These are phyloP conservation scores for Gnathonemus echidnorhynchus DNA, from an alignment of 2,113 vertebrate species.

Conservation along the genomic window DNA sequence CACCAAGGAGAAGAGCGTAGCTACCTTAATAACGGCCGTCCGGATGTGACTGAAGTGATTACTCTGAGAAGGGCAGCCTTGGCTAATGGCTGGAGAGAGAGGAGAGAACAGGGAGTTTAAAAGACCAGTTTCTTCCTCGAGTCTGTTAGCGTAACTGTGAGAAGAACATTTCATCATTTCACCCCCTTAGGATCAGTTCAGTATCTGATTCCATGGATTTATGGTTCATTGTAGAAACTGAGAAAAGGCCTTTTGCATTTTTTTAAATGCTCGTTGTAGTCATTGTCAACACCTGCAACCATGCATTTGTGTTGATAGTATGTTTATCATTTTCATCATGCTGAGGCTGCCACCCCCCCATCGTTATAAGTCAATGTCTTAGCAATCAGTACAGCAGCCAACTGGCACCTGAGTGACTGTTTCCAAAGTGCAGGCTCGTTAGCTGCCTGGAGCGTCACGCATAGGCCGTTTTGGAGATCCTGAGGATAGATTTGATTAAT, in stretches of 20 bases:
- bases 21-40: neutral
- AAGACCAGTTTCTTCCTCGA: neutral
- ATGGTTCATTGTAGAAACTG: neutral
- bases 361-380: neutral
- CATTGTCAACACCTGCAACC: neutral
- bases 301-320: neutral
- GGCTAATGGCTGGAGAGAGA: neutral
- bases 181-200: neutral
- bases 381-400: neutral
- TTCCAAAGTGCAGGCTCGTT: neutral
- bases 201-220: neutral
- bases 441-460: neutral
- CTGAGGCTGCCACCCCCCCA: neutral
- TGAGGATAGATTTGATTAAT: slow-evolving; percentile 1
- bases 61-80: neutral
- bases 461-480: neutral
- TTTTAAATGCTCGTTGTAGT: neutral
- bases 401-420: neutral
- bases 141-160: neutral
- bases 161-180: neutral
- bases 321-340: neutral
- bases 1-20: neutral
- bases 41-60: neutral
- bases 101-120: neutral
- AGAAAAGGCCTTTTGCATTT: neutral